phyloP scores from a whole-genome alignment of 2,888 invertebrate species.

The Loripinus fragilis region DNA sequence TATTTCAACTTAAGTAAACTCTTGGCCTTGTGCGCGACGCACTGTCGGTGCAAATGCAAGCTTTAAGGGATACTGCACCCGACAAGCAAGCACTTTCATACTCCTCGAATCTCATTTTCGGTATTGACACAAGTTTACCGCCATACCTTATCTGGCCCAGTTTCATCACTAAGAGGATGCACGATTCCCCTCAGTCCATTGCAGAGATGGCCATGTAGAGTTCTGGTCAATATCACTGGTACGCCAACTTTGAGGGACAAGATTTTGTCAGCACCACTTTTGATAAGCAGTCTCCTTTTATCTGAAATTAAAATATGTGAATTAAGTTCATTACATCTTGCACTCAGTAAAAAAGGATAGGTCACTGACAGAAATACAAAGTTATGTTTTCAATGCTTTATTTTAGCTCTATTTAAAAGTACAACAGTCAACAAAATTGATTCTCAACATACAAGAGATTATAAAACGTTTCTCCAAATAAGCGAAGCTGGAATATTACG shows the following conservation, averaged over 20 bases:
- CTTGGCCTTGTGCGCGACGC: constrained; percentile 6
- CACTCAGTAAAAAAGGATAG: too few species aligned
- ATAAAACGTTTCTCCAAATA: too few species aligned
- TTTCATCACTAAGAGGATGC: background rate
- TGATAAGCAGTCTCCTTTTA: background rate
- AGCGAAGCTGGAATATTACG: too few species aligned
- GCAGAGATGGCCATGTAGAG: background rate
- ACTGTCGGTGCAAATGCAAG: constrained; percentile 23
- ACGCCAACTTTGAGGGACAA: background rate
- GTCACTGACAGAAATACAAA: too few species aligned
- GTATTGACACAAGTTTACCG: constrained; percentile 7
- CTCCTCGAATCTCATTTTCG: constrained; percentile 7
- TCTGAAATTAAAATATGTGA: background rate
- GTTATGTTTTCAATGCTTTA: too few species aligned
- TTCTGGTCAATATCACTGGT: background rate
- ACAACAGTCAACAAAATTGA: too few species aligned
- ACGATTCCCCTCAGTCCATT: background rate
- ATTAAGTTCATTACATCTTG: too few species aligned
- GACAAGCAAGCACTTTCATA: constrained; percentile 19
- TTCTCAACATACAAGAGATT: too few species aligned
- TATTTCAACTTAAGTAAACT: constrained; percentile 8
- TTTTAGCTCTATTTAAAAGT: too few species aligned
- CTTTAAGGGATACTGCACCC: constrained; percentile 14
- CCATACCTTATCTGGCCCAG: constrained; percentile 2
- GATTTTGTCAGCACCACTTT: background rate